Base-by-base conservation (phyloP, 1,140 invertebrate genomes). In the Eulimnadia texana region DNA sequence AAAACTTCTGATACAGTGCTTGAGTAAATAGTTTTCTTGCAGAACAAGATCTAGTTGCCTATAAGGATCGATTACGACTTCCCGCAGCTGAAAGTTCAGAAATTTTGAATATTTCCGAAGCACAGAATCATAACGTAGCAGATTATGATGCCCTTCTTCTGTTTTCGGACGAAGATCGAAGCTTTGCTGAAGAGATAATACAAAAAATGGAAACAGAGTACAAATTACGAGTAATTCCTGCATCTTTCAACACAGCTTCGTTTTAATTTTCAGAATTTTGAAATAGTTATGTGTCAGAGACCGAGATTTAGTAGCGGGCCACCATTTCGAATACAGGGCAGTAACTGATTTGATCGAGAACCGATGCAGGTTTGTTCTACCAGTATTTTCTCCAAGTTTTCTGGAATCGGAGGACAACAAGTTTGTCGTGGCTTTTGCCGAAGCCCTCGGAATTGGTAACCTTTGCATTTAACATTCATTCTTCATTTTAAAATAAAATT, bases 381-480 rank as follows among this genome's bases (percentile, higher is more conserved):
- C 85, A 1, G 79, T 90, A 56, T 71, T 86, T 50, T 85, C 85
- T 1, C 78, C 83, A 1, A 79, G 77, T 62, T 88, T 89, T 72
- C 70, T 87, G 2, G 70, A 79, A 64, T 85, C 83, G 67, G 71
- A 79, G 11, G 81, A 79, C 25, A 85, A 86, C 64, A 77, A 77
- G 60, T 90, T 85, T 71, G 80, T 85, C 64, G 73, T 84, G 1
- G 81, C 81, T 62, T 85, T 82, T 69, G 83, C 85, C 24, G 84
- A 87, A 70, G 83, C 84, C 6, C 70, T 84, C 63, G 80, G 81
- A 66, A 84, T 90, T 60, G 80, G 84, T 85, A 73, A 11, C n/a
- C 27, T n/a, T 57, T 64, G 49, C 22, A 52, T 42, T 63, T 56
- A 24, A 23, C 13, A 49, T 16, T 3, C 11, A 3, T 27, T 24